Base-by-base conservation (phyloP, 2,888 invertebrate species). In the Mechanitis mazaeus region DNA sequence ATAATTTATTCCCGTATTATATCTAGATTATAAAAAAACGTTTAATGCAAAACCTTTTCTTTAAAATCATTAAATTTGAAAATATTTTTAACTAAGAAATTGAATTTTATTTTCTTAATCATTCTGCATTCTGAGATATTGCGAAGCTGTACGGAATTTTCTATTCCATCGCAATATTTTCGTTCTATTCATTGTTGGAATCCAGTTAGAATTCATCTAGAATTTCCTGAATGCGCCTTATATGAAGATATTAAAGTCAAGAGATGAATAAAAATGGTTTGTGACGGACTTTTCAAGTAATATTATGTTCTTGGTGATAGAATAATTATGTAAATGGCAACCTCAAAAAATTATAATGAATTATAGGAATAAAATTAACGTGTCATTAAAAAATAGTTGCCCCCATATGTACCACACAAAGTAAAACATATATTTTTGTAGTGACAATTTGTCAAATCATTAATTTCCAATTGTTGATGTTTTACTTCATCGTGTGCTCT, bases 131-230 rank as follows among this genome's bases (percentile, higher is more conserved):
- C 45, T 38, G 28, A 54, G 57, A 53, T 57, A 61, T 61, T 57
- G 54, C 57, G 54, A 35, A 53, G 45, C 12, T 45, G 42, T 60
- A 62, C 58, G 61, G 65, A 64, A 65, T 67, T 65, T 67, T 60
- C 65, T 54, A 65, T 65, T 66, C 54, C 60, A 58, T 55, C 59
- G 66, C 66, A 66, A 66, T 68, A 68, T 68, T 68, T 68, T 66
- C 66, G 61, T 68, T 66, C 67, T 62, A 64, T 68, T 67, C 67
- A 64, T 53, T 62, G 64, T 60, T 60, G 67, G 65, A 60, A 63
- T 62, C 60, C 58, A 65, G 65, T 61, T 56, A 45, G 63, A 59
- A 50, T 50, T 50, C 50, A 9, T 50, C 31, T 55, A 59, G 66
- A 59, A 68, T 68, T 64, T 55, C 47, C 64, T 54, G 55, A 56